Base-by-base conservation (phyloP, 2,797 vertebrate genomes). In the Pyrocephalus nanus region DNA sequence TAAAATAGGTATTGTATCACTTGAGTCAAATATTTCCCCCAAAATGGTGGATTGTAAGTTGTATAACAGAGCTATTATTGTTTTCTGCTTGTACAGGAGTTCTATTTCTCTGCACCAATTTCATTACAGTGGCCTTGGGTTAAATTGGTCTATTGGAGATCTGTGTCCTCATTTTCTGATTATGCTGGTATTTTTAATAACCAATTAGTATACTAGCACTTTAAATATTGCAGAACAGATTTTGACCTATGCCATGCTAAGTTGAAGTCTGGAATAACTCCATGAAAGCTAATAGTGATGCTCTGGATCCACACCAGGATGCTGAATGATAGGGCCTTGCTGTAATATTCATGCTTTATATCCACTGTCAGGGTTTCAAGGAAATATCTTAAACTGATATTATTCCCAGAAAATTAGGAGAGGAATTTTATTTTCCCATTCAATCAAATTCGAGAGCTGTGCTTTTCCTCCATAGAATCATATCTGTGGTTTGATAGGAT, bases 131-230 rank as follows among this genome's bases (percentile, higher is more conserved):
- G 85, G 73, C 94, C 67, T 62, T 75, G 36, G 55, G 32, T 84
- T 57, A 91, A 76, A 84, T 78, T 50, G 10, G 10, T 48, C 26
- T 84, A 0, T 43, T 67, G 50, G 45, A 92, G 50, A 74, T 43
- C 36, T 16, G 11, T 89, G 83, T 82, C 80, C 74, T 40, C 45
- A 29, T 87, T 95, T 93, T 76, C 55, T 90, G 82, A 77, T 88
- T 88, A 47, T 64, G 36, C 43, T 92, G 66, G 8, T 81, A 84
- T 93, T 93, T 95, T 94, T 78, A 92, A 90, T 84, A 90, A 76
- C 73, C 86, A 64, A 86, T 93, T 81, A 88, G 38, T 91, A 11
- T 29, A 61, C 17, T 43, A 72, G 73, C 17, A 50, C 51, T 86
- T 90, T 23, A 48, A 74, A 81, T 88, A 73, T 12, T 55, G 25